Conservation (phyloP, 2,113 vertebrate genomes). For the Isichthys henryi region DNA sequence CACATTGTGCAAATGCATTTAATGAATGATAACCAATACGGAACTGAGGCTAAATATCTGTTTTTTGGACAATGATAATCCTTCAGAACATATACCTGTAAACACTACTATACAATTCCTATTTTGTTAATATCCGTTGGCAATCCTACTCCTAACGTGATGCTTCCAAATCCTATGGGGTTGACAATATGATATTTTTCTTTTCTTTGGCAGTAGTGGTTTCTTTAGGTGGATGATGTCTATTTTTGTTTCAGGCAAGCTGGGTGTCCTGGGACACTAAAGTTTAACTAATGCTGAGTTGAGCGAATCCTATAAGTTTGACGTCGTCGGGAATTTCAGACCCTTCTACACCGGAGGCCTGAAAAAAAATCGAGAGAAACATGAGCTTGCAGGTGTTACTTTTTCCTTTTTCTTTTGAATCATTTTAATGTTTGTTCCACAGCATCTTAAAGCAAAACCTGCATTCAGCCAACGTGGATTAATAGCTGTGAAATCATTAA, state of each 20-base stretch:
- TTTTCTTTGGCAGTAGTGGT: constrained; percentile 78
- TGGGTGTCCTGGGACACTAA: constrained; percentile 55
- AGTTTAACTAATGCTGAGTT: constrained; percentile 95
- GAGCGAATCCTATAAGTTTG: constrained; percentile 96
- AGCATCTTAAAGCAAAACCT: not conserved
- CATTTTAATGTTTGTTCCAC: not conserved
- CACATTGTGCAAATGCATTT: not conserved
- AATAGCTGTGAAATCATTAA: not conserved
- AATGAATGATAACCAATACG: not conserved
- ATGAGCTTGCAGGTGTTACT: not conserved
- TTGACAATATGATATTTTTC: constrained; percentile 47
- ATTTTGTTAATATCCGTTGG: constrained; percentile 43
- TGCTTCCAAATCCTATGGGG: constrained; percentile 21
- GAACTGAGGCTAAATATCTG: constrained; percentile 6
- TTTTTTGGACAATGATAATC: constrained; percentile 44
- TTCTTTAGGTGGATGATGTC: constrained; percentile 62
- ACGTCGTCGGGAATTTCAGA: constrained; percentile 91
- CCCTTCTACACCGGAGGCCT: constrained; percentile 90
- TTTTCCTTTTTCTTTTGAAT: not conserved
- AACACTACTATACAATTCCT: constrained; percentile 55
- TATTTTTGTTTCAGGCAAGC: constrained; percentile 48
- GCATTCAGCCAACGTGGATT: not conserved
- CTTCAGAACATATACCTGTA: constrained; percentile 58
- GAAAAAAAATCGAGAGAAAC: constrained; percentile 17
- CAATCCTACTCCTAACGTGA: constrained; percentile 19